Conservation (phyloP, 2,888 invertebrate species). For the Polymixis lichenea region DNA sequence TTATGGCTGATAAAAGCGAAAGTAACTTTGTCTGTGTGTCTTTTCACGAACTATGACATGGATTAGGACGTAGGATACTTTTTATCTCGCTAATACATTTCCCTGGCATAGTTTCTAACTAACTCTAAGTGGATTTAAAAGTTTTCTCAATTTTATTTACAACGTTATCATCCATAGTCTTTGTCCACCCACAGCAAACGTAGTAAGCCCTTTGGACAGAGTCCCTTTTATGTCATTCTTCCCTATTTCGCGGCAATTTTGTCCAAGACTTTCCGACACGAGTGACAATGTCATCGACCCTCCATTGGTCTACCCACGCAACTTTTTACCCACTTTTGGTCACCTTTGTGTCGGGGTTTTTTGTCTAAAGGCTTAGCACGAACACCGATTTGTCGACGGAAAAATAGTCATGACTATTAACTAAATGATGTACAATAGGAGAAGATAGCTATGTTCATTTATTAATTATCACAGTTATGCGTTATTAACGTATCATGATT, state of each 20-base stretch:
- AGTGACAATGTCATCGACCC: slow-evolving; percentile 10
- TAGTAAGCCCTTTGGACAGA: background rate
- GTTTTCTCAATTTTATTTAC: background rate
- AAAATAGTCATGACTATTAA: too few relatives aligned
- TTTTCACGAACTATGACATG: background rate
- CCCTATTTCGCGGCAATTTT: background rate
- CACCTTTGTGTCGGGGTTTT: slow-evolving; percentile 3
- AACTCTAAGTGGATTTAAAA: background rate
- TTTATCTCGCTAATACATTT: background rate
- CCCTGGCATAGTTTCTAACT: background rate
- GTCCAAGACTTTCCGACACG: too few relatives aligned
- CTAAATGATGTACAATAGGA: too few relatives aligned
- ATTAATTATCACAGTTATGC: too few relatives aligned
- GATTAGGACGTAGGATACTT: background rate
- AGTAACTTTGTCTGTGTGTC: background rate
- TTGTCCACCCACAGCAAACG: background rate
- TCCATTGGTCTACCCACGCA: background rate
- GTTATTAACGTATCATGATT: too few relatives aligned
- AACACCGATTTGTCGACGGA: too few relatives aligned
- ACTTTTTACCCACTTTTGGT: background rate
- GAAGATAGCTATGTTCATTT: too few relatives aligned
- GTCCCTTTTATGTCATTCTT: slow-evolving; percentile 5
- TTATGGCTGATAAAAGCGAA: background rate
- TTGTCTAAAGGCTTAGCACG: too few relatives aligned
- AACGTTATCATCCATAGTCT: background rate